Evolutionary conservation across 2,797 vertebrate species (phyloP), one percentile per base, ranked within the genome.

Genomic region (Tadarida brasiliensis): DNA sequence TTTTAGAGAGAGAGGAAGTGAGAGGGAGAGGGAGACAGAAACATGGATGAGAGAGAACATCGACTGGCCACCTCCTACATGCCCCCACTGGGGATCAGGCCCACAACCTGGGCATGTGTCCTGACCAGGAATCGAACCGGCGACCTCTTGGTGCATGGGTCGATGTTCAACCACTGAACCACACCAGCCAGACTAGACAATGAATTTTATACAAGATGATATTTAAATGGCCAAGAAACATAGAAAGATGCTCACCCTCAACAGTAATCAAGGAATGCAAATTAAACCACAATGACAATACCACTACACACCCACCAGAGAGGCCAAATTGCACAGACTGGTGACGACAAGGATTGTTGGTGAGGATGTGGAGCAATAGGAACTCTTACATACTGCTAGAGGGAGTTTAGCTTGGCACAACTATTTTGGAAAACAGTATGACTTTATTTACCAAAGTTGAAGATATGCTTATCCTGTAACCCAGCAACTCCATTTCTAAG

Each of bases 191-290:
- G n/a, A 7, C 39, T 44, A 7, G 39, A 44, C n/a, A 61, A 92
- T 28, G 15, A 54, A 70, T 95, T 91, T 90, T 88, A 90, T 6
- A 87, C 82, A 54, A 77, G 17, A 63, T 86, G 74, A 83, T 87
- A 76, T 80, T 65, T 74, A 91, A 57, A 73, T 54, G 47, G 24
- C 6, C 71, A 51, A 47, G 88, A 91, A 84, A 85, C 17, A 65
- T 33, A 76, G 39, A 68, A 71, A 70, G 82, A 87, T n/a, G 47
- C 26, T 63, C 6, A 51, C 26, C 11, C 12, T 78, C 70, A 91
- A 91, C 26, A 54, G 59, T 24, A 84, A 80, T 67, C 76, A 90
- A 85, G 70, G 35, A 80, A 61, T 30, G 6, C 7, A 67, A 95
- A 83, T 30, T 33, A 89, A 83, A 35, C 54, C 63, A 70, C 47